Conservation (phyloP, 2,888 invertebrate species). For the Drosophila peninsularis region DNA sequence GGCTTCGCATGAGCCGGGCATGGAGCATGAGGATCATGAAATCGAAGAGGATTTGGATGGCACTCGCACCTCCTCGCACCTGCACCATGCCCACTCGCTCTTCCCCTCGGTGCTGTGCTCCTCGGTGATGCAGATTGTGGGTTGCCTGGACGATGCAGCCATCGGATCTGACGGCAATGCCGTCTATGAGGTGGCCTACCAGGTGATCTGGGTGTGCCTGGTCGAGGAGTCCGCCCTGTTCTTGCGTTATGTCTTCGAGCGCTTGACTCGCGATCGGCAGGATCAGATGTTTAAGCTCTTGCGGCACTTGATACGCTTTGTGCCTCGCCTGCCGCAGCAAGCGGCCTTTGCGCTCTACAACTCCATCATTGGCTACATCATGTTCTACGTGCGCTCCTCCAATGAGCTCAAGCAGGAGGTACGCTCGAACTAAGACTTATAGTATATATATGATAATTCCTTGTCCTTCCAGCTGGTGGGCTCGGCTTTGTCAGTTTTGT, state of each 20-base stretch:
- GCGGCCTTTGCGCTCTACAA: conserved; percentile 99
- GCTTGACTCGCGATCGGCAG: conserved; percentile 96
- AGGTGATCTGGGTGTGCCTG: conserved; percentile 98
- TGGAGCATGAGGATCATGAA: conserved; percentile 93
- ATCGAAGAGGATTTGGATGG: conserved; percentile 90
- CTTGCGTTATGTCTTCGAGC: conserved; percentile 96
- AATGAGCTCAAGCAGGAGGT: conserved; percentile 96
- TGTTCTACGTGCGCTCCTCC: conserved; percentile 99
- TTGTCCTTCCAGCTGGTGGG: conserved; percentile 89
- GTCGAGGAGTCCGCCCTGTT: conserved; percentile 99
- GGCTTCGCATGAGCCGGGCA: conserved; percentile 98
- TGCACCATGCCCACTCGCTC: conserved; percentile 96
- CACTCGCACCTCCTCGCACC: conserved; percentile 91
- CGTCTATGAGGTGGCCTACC: conserved; percentile 98
- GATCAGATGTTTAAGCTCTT: conserved; percentile 97
- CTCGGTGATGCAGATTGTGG: conserved; percentile 97
- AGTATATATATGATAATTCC: not conserved
- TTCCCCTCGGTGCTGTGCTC: conserved; percentile 99
- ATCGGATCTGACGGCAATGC: conserved; percentile 96
- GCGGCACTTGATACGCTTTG: conserved; percentile 95
- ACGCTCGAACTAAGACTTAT: not conserved
- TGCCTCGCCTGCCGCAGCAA: conserved; percentile 96
- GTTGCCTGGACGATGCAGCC: conserved; percentile 97
- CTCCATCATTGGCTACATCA: conserved; percentile 99
- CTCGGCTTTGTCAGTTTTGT: conserved; percentile 96